phyloP scores from a whole-genome alignment of 2,888 invertebrate species.

The Bedellia somnulentella region DNA sequence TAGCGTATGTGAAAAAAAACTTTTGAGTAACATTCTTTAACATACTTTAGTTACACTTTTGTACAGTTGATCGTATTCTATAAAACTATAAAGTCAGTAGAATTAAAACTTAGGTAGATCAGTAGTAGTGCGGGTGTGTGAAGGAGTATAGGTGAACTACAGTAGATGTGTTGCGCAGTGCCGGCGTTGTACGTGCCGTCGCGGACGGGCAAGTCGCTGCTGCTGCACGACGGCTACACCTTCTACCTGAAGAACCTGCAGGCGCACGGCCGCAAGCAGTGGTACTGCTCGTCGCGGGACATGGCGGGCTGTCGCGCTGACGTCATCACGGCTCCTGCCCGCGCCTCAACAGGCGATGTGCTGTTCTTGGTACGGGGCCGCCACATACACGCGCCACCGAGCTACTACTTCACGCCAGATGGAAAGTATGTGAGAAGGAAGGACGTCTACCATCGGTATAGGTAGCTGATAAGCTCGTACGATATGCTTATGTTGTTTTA shows the following conservation, averaged over 20 bases:
- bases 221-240: conserved; percentile 50
- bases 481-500: too few relatives aligned
- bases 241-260: conserved; percentile 53
- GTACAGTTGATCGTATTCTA: too few relatives aligned
- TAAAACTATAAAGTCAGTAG: too few relatives aligned
- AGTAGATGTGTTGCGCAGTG: conserved; percentile 19
- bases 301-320: conserved; percentile 52
- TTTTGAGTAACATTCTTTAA: too few relatives aligned
- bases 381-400: conserved; percentile 53
- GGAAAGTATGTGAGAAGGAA: conserved; percentile 51
- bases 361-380: conserved; percentile 53
- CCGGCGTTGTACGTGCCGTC: conserved; percentile 54
- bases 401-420: conserved; percentile 51
- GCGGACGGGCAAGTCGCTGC: conserved; percentile 49
- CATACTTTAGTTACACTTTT: too few relatives aligned
- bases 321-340: conserved; percentile 53
- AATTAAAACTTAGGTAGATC: too few relatives aligned
- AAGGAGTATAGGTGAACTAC: too few relatives aligned
- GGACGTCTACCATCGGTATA: conserved; percentile 47
- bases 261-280: conserved; percentile 54
- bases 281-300: conserved; percentile 52
- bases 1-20: too few relatives aligned
- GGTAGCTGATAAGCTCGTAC: conserved; percentile 25
- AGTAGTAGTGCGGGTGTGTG: conserved; percentile 1
- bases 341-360: conserved; percentile 43